These are phyloP conservation scores for Dryobates pubescens DNA, from an alignment of 2,797 vertebrate species.

Conservation along the genomic window DNA sequence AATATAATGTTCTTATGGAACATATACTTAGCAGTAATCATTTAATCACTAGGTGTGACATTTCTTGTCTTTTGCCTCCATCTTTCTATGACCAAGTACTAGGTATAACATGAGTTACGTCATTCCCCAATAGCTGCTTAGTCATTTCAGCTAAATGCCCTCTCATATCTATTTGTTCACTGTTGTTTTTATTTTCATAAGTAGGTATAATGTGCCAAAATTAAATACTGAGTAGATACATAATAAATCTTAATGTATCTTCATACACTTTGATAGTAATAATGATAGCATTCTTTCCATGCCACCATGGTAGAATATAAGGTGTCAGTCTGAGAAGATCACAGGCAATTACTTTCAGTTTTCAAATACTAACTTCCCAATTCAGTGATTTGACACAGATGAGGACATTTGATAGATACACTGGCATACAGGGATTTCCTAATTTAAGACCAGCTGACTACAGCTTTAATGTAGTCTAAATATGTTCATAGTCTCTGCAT, in stretches of 20 bases:
- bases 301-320: background rate
- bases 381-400: background rate
- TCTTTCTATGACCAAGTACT: background rate
- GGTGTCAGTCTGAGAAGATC: background rate
- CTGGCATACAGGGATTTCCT: background rate
- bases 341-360: slow-evolving; percentile 8
- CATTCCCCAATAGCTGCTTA: background rate
- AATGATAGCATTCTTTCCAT: background rate
- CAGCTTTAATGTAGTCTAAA: background rate
- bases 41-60: background rate
- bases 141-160: background rate
- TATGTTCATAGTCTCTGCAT: background rate
- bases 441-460: background rate
- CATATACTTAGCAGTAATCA: background rate
- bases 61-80: background rate
- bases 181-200: background rate
- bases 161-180: background rate
- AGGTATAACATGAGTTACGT: background rate
- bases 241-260: background rate
- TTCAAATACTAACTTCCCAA: background rate
- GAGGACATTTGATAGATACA: background rate
- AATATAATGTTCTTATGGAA: background rate
- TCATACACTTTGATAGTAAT: background rate
- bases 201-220: background rate
- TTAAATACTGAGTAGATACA: background rate